Percentiles rank a stretch among this genome's conserved stretches.
phyloP scores from a whole-genome alignment of 2,888 invertebrate species.

The Apodemia mormo region DNA sequence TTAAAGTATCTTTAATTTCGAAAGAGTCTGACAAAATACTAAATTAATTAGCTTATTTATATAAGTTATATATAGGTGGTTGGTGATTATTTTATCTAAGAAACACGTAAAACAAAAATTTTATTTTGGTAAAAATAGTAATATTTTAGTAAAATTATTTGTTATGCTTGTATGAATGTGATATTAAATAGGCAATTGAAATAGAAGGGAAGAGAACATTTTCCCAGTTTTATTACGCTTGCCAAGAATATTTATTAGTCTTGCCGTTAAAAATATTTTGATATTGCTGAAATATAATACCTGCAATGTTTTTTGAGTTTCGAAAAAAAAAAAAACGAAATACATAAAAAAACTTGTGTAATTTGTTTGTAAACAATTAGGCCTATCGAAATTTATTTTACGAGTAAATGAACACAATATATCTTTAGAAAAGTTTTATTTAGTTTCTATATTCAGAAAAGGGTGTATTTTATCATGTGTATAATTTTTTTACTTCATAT shows the following conservation, averaged over 20 bases:
- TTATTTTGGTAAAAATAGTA: too few relatives aligned
- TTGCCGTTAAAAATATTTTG: neutral
- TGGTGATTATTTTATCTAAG: too few relatives aligned
- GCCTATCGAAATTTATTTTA: neutral
- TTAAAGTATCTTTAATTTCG: too few relatives aligned
- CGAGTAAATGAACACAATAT: too few relatives aligned
- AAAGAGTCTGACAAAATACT: too few relatives aligned
- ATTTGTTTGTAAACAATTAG: neutral
- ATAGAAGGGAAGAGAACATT: neutral
- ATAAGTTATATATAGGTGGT: too few relatives aligned
- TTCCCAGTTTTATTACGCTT: neutral
- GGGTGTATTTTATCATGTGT: too few relatives aligned
- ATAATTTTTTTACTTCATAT: too few relatives aligned
- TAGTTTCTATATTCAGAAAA: too few relatives aligned
- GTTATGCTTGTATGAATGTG: constrained; percentile 1
- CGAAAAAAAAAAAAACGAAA: neutral
- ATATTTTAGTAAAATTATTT: neutral
- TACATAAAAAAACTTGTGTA: neutral
- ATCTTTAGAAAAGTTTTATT: too few relatives aligned
- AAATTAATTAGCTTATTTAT: too few relatives aligned
- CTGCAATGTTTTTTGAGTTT: neutral
- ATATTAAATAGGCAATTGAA: neutral
- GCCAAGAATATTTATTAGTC: neutral
- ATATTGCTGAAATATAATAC: neutral
- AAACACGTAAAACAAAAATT: too few relatives aligned